Evolutionary conservation across 2,113 vertebrate genomes (phyloP).

Genomic region (Salvelinus alpinus): DNA sequence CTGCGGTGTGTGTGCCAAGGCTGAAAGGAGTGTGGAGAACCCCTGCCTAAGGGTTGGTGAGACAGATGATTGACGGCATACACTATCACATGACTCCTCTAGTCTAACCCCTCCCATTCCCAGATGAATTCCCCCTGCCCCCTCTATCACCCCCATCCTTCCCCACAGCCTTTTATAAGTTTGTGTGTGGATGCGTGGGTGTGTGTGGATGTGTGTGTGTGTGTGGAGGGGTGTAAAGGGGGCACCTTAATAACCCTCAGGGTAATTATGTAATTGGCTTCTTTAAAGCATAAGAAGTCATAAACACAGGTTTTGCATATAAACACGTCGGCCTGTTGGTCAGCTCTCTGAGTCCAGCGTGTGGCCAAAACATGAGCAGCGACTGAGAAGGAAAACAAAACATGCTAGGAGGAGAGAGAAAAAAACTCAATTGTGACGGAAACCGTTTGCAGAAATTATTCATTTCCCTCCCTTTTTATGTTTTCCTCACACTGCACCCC

Average conservation of each 20-base stretch:
- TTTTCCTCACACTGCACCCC: constrained; percentile 63
- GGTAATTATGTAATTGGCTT: constrained; percentile 55
- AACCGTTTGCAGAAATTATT: constrained; percentile 74
- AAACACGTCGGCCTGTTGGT: constrained; percentile 57
- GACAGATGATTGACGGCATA: constrained; percentile 62
- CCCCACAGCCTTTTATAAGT: constrained; percentile 23
- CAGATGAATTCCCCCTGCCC: constrained; percentile 16
- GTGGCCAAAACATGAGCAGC: constrained; percentile 55
- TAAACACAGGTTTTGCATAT: constrained; percentile 70
- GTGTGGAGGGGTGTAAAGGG: neutral
- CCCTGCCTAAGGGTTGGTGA: constrained; percentile 61
- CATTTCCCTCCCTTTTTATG: constrained; percentile 75
- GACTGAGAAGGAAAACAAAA: constrained; percentile 18
- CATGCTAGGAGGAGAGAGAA: neutral
- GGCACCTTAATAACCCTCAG: constrained; percentile 50
- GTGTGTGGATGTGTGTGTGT: constrained; percentile 11
- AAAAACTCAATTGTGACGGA: constrained; percentile 57
- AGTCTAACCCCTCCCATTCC: constrained; percentile 38
- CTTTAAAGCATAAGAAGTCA: constrained; percentile 49
- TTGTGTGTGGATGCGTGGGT: constrained; percentile 4
- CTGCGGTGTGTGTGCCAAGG: constrained; percentile 45
- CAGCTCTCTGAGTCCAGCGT: constrained; percentile 40
- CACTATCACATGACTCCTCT: constrained; percentile 57
- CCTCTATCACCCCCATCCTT: constrained; percentile 14
- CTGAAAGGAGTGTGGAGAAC: constrained; percentile 59